phyloP scores from a whole-genome alignment of 2,113 vertebrate genomes.

The chimpanzee (Pan troglodytes) region DNA sequence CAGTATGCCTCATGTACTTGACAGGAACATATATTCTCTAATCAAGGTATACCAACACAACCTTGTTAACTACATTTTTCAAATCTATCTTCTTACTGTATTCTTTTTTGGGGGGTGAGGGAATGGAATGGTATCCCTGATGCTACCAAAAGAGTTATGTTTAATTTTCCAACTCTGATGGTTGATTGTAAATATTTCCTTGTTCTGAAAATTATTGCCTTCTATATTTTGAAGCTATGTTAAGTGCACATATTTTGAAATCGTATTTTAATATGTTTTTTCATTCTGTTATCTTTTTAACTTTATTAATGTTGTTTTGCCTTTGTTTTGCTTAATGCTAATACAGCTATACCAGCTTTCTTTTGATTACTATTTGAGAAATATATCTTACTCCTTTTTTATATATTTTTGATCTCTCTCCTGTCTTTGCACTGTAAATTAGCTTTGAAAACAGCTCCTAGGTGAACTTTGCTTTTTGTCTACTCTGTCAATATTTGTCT shows the following conservation, averaged over 20 bases:
- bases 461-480: neutral
- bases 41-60: neutral
- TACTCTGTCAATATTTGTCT: neutral
- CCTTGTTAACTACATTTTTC: neutral
- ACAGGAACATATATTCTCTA: neutral
- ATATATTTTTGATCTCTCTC: neutral
- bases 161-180: neutral
- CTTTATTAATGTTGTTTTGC: neutral
- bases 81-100: neutral
- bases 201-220: neutral
- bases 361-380: neutral
- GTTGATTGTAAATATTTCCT: neutral
- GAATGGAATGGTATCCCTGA: neutral
- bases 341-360: neutral
- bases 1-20: neutral
- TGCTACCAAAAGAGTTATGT: neutral
- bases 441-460: neutral
- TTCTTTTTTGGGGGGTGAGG: neutral
- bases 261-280: conserved; percentile 15
- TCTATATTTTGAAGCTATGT: neutral
- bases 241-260: neutral
- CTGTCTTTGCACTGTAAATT: neutral
- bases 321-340: neutral
- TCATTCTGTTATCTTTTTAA: neutral
- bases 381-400: neutral